Conservation (phyloP, 2,797 vertebrate species). For the Microctenopoma stevenorrisi region DNA sequence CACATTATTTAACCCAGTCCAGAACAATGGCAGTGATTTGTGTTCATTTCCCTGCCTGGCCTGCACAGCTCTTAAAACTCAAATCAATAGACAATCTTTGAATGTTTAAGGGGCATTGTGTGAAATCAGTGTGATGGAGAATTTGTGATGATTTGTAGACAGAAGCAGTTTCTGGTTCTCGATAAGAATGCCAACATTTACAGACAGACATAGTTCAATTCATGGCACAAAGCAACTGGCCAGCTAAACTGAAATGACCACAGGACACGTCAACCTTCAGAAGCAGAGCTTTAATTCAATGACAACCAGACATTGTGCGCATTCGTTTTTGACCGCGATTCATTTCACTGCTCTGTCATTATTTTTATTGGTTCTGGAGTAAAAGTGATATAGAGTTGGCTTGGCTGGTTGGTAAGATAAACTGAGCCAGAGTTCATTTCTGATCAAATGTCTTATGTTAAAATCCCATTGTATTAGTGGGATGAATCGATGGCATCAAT, state of each 20-base stretch:
- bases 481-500: slow-evolving; percentile 29
- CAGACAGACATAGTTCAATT: slow-evolving; percentile 3
- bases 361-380: slow-evolving; percentile 18
- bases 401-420: slow-evolving; percentile 48
- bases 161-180: background rate
- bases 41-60: background rate
- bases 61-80: background rate
- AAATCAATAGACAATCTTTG: background rate
- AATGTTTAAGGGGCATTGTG: background rate
- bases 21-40: background rate
- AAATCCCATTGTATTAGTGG: slow-evolving; percentile 33
- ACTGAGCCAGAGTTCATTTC: slow-evolving; percentile 60
- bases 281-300: background rate
- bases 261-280: background rate
- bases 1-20: background rate
- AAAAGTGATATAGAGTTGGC: slow-evolving; percentile 43
- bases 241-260: slow-evolving; percentile 12
- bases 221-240: background rate
- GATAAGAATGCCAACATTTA: background rate
- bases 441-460: slow-evolving; percentile 46
- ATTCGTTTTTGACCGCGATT: slow-evolving; percentile 7
- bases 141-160: background rate
- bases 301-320: background rate
- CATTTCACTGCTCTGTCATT: slow-evolving; percentile 8
- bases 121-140: background rate